Percentiles rank a stretch among this genome's conserved stretches.
Conservation (phyloP, 1,140 invertebrate species). For the Glossosoma conforme region DNA sequence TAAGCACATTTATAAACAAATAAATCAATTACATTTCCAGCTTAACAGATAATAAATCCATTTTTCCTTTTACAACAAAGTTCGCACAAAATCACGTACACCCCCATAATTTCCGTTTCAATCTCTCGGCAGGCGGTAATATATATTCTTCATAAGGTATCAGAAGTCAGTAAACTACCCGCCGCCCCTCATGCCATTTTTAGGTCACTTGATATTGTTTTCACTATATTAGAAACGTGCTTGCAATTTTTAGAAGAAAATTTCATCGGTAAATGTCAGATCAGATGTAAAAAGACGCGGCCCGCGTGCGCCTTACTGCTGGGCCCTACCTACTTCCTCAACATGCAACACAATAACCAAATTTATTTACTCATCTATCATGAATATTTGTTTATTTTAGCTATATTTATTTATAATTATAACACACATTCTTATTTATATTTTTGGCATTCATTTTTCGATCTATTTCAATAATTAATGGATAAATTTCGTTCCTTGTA, state of each 20-base stretch:
- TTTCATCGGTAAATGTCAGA: slow-evolving; percentile 33
- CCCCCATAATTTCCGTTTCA: slow-evolving; percentile 16
- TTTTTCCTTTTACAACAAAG: slow-evolving; percentile 9
- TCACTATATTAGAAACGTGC: slow-evolving; percentile 34
- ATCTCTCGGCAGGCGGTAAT: slow-evolving; percentile 20
- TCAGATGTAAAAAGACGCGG: slow-evolving; percentile 23
- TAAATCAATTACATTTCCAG: too few relatives aligned
- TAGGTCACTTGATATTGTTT: slow-evolving; percentile 34
- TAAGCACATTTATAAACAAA: too few relatives aligned
- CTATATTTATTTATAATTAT: background rate
- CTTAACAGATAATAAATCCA: too few relatives aligned
- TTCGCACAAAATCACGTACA: slow-evolving; percentile 15
- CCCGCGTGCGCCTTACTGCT: slow-evolving; percentile 7
- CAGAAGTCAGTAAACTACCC: slow-evolving; percentile 31
- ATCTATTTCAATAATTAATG: too few relatives aligned
- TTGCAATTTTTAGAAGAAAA: slow-evolving; percentile 33
- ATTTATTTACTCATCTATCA: too few relatives aligned
- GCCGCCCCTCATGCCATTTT: slow-evolving; percentile 30
- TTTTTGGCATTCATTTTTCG: background rate
- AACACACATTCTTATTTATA: background rate
- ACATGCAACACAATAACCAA: too few relatives aligned
- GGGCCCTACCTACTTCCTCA: too few relatives aligned
- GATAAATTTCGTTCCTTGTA: too few relatives aligned
- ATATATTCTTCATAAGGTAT: slow-evolving; percentile 33
- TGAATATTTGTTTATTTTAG: background rate